Conservation (phyloP, 2,113 vertebrate genomes). For the Cygnus buccinator region DNA sequence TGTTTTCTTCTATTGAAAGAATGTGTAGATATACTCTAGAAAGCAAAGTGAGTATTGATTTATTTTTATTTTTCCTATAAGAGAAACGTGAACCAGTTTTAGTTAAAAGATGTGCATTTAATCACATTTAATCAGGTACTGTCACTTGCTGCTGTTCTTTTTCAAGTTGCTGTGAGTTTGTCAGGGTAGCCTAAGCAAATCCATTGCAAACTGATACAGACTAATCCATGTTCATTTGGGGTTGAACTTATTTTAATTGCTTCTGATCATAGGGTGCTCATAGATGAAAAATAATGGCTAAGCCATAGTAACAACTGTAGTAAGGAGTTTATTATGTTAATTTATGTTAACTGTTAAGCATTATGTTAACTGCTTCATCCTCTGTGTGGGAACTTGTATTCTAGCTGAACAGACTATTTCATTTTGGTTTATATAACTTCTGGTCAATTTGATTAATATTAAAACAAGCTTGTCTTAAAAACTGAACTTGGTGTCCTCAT, state of each 20-base stretch:
- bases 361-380: not conserved
- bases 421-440: not conserved
- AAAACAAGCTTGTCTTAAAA: not conserved
- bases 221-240: not conserved
- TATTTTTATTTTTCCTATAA: not conserved
- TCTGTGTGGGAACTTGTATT: not conserved
- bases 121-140: not conserved
- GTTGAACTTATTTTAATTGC: not conserved
- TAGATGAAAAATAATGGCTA: not conserved
- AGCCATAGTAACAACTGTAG: not conserved
- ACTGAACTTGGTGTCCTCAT: not conserved
- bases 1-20: not conserved
- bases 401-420: not conserved
- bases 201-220: not conserved
- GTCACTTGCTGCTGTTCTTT: not conserved
- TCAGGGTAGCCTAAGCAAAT: not conserved
- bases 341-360: not conserved
- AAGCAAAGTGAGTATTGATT: not conserved
- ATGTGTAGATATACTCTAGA: not conserved
- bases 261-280: not conserved
- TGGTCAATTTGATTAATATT: not conserved
- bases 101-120: not conserved
- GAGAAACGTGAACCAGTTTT: not conserved
- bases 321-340: not conserved
- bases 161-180: not conserved